Conservation (phyloP, 2,888 invertebrate species). For the Acleris laterana region DNA sequence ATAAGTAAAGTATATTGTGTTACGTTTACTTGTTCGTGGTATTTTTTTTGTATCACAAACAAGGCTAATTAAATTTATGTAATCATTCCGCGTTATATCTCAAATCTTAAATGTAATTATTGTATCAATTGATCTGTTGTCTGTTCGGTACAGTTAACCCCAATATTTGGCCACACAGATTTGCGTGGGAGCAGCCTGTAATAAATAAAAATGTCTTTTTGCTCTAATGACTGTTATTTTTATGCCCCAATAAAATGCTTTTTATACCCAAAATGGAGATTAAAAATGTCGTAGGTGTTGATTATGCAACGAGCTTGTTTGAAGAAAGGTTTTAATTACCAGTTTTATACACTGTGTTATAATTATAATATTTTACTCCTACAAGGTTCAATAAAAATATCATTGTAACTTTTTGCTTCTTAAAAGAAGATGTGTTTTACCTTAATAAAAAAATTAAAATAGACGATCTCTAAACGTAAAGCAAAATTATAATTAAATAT, state of each 20-base stretch:
- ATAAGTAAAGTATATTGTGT: too few species aligned
- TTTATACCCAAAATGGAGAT: constrained; percentile 7
- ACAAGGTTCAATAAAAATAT: not conserved
- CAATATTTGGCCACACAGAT: constrained; percentile 23
- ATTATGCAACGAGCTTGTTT: not conserved
- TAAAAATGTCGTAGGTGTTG: constrained; percentile 6
- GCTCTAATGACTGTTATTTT: constrained; percentile 17
- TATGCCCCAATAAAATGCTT: constrained; percentile 12
- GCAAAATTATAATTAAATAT: too few species aligned
- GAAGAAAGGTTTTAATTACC: not conserved
- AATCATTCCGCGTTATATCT: too few species aligned
- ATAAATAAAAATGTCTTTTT: constrained; percentile 22
- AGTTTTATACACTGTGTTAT: not conserved
- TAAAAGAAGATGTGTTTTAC: not conserved
- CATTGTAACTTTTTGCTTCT: not conserved
- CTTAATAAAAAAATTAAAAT: too few species aligned
- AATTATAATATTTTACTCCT: too few species aligned
- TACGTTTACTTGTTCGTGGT: too few species aligned
- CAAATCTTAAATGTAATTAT: not conserved
- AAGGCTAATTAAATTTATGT: too few species aligned
- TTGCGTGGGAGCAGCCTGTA: constrained; percentile 27
- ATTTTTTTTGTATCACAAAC: too few species aligned
- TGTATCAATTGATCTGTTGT: not conserved
- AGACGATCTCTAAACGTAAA: too few species aligned
- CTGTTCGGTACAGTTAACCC: constrained; percentile 4